A percentile compares a stretch with the other conserved stretches of the same genome.
phyloP scores from a whole-genome alignment of 92 coral and sea anemone species.

The Scolanthus callimorphus region DNA sequence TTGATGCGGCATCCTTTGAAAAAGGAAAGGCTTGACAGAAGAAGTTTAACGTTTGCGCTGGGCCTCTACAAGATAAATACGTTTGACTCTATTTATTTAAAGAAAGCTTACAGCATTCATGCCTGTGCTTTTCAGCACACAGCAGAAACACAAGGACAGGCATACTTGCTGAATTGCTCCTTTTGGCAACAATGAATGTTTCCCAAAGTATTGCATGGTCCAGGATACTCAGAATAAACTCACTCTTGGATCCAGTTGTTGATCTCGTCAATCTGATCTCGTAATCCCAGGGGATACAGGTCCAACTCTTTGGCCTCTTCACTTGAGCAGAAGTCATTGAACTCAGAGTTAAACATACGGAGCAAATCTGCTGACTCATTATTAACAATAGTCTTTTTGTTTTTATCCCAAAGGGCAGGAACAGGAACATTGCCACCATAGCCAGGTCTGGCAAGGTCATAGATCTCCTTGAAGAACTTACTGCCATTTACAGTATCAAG shows the following conservation, averaged over 20 bases:
- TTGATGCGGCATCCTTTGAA: too few relatives aligned
- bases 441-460: constrained; percentile 44
- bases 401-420: constrained; percentile 82
- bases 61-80: background rate
- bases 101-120: too few relatives aligned
- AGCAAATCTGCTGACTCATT: constrained; percentile 87
- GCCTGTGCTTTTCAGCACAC: too few relatives aligned
- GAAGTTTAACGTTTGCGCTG: too few relatives aligned
- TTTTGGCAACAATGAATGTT: too few relatives aligned
- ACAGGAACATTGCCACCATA: constrained; percentile 70
- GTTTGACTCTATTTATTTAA: too few relatives aligned
- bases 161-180: too few relatives aligned
- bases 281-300: constrained; percentile 63
- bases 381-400: constrained; percentile 62
- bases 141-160: too few relatives aligned
- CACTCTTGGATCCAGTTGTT: constrained; percentile 88
- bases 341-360: constrained; percentile 81
- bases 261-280: constrained; percentile 63
- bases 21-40: too few relatives aligned
- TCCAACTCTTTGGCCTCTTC: constrained; percentile 74
- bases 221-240: constrained; percentile 18
- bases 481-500: constrained; percentile 76
- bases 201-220: too few relatives aligned
- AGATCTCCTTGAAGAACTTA: constrained; percentile 63
- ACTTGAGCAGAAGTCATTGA: constrained; percentile 68